Conservation (phyloP, 2,113 vertebrate genomes). For the Siphamia tubifer region DNA sequence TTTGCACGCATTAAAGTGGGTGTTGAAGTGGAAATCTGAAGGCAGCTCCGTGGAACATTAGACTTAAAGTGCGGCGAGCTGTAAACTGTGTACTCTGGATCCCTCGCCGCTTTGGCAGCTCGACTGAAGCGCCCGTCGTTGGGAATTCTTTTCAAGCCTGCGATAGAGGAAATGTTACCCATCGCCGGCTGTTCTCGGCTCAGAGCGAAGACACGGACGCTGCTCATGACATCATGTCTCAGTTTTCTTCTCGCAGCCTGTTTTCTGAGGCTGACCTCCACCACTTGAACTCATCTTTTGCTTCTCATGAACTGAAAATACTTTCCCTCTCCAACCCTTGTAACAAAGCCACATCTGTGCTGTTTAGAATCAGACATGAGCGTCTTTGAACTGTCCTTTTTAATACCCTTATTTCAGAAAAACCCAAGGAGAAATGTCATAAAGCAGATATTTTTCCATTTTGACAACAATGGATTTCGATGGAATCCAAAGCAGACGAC, state of each 20-base stretch:
- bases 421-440: background rate
- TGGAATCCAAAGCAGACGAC: constrained; percentile 1
- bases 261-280: background rate
- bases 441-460: background rate
- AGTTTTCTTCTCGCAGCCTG: constrained; percentile 2
- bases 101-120: background rate
- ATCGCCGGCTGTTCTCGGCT: background rate
- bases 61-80: constrained; percentile 13
- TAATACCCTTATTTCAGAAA: constrained; percentile 14
- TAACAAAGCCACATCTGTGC: constrained; percentile 13
- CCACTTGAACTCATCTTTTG: constrained; percentile 2
- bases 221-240: background rate
- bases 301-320: background rate
- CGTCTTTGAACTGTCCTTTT: constrained; percentile 9
- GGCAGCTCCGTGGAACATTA: constrained; percentile 19
- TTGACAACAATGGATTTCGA: background rate
- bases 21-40: constrained; percentile 43
- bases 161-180: background rate
- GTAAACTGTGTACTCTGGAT: constrained; percentile 21
- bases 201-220: background rate
- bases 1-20: constrained; percentile 47
- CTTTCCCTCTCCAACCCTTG: background rate
- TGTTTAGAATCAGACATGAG: constrained; percentile 19
- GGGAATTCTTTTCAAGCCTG: background rate
- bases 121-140: background rate